Conservation (phyloP, 2,113 vertebrate species). For the Rhinopomastus cyanomelas region DNA sequence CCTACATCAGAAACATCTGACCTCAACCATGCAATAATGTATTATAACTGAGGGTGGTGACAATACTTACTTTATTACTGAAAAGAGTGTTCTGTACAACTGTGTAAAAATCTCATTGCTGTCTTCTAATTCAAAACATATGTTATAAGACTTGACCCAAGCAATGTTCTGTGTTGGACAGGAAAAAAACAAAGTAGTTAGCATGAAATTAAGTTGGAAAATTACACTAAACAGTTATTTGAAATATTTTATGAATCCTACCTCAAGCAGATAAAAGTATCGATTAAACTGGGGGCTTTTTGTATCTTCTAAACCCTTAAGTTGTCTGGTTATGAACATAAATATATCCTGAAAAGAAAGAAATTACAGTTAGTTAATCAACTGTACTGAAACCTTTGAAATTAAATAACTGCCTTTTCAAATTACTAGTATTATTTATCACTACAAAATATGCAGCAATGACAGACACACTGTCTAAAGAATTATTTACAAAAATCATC, state of each 20-base stretch:
- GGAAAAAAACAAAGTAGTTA: not conserved
- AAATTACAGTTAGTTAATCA: constrained; percentile 29
- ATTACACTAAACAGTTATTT: not conserved
- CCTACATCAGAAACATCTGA: not conserved
- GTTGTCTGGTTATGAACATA: constrained; percentile 99
- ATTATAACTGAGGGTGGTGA: not conserved
- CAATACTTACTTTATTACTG: constrained; percentile 97
- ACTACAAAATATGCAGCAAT: not conserved
- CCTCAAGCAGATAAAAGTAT: constrained; percentile 99
- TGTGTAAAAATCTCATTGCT: constrained; percentile 99
- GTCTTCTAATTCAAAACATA: constrained; percentile 99
- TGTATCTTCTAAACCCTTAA: constrained; percentile 97
- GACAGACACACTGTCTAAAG: not conserved
- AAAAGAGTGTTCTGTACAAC: constrained; percentile 95
- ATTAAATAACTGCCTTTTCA: not conserved
- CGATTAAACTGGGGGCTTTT: constrained; percentile 99
- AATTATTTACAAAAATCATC: not conserved
- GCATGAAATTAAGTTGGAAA: not conserved
- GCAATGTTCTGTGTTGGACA: constrained; percentile 89
- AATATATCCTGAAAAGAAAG: constrained; percentile 90
- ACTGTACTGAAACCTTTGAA: not conserved
- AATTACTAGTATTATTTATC: not conserved
- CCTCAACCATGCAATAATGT: not conserved
- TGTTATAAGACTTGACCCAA: constrained; percentile 99
- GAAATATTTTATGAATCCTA: constrained; percentile 52